phyloP scores from a whole-genome alignment of 2,797 vertebrate genomes.

The Hipposideros larvatus region DNA sequence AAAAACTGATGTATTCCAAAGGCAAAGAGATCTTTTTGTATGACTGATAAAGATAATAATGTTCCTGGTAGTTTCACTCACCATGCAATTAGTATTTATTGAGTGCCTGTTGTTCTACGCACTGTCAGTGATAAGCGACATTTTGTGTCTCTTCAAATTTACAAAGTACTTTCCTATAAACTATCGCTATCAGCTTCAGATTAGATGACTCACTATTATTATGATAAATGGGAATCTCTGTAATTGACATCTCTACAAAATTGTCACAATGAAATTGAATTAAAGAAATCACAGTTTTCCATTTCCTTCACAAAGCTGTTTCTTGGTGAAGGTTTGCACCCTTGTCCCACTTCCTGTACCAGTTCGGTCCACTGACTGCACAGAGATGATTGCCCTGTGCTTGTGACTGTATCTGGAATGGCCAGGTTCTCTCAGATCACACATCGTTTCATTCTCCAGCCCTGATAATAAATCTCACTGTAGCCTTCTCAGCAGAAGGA shows the following conservation, averaged over 20 bases:
- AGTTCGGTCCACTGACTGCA: not conserved
- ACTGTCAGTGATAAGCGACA: not conserved
- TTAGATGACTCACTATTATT: not conserved
- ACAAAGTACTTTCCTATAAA: constrained; percentile 12
- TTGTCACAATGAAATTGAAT: not conserved
- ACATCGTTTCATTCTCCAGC: not conserved
- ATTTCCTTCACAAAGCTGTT: not conserved
- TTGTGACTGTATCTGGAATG: not conserved
- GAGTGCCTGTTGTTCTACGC: not conserved
- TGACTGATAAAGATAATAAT: not conserved
- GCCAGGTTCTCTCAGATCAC: not conserved
- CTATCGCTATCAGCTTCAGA: not conserved
- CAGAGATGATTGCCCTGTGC: not conserved
- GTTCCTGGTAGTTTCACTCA: not conserved
- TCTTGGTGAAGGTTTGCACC: not conserved
- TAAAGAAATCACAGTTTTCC: not conserved
- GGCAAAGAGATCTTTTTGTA: not conserved
- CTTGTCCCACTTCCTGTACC: not conserved
- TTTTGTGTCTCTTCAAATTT: not conserved
- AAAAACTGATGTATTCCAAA: not conserved
- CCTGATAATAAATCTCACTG: not conserved
- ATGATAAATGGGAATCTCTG: not conserved
- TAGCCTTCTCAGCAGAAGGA: not conserved
- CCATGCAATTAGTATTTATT: not conserved
- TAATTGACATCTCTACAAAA: not conserved